Conservation (phyloP, 2,113 vertebrate species). For the Zingel zingel region DNA sequence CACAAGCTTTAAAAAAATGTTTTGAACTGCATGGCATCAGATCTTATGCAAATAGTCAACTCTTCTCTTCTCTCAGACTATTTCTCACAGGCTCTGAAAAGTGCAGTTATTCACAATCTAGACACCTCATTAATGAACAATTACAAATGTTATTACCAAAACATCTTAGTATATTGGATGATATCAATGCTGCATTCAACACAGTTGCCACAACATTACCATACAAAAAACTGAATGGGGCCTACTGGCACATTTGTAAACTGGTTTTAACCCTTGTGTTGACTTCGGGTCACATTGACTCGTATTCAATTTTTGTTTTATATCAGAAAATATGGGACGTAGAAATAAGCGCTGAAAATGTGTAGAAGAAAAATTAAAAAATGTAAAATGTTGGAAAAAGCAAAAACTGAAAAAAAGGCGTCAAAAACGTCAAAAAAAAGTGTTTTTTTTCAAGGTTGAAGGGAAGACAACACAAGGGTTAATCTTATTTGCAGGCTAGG, state of each 20-base stretch:
- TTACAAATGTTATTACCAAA: not conserved
- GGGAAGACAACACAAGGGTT: no score
- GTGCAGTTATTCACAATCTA: not conserved
- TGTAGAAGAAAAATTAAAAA: no score
- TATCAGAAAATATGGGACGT: no score
- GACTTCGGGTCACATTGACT: no score
- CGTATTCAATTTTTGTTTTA: no score
- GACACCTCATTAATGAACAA: not conserved
- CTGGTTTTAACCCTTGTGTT: no score
- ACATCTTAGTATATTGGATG: not conserved
- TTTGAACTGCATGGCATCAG: not conserved
- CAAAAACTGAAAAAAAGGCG: no score
- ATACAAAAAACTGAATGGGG: not conserved
- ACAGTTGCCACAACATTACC: not conserved
- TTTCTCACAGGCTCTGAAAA: not conserved
- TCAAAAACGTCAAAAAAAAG: no score
- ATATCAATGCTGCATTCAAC: not conserved
- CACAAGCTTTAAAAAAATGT: not conserved
- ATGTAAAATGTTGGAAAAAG: no score
- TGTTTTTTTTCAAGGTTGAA: no score
- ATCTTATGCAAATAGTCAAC: not conserved
- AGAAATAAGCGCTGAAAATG: no score
- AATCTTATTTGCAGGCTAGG: not conserved
- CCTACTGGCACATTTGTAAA: not conserved
- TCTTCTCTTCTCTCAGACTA: not conserved